A percentile compares a stretch with the other conserved stretches of the same genome.
phyloP scores from a whole-genome alignment of 30 jellyfish, hydroid and myxozoan genomes.

The Haliclystus octoradiatus region DNA sequence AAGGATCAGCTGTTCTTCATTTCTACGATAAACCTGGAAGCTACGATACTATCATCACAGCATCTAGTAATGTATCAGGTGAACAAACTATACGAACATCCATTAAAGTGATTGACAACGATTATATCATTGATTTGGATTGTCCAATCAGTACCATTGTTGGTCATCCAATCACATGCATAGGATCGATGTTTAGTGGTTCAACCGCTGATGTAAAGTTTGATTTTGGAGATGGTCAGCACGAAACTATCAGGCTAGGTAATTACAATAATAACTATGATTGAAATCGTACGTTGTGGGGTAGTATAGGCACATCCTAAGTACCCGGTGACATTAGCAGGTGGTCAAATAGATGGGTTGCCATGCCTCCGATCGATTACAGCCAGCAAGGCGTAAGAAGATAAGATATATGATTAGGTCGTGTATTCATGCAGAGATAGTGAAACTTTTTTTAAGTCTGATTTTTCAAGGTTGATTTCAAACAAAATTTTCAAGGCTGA shows the following conservation, averaged over 20 bases:
- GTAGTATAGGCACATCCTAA: no score
- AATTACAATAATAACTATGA: slow-evolving; percentile 3
- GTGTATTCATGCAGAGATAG: no score
- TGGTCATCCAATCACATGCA: slow-evolving; percentile 62
- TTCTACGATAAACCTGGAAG: slow-evolving; percentile 58
- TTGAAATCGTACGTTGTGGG: no score
- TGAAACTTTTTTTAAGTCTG: no score
- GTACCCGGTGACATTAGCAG: no score
- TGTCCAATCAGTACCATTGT: slow-evolving; percentile 58
- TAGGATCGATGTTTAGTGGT: slow-evolving; percentile 77
- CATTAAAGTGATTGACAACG: slow-evolving; percentile 37
- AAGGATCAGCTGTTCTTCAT: slow-evolving; percentile 44
- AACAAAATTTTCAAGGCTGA: no score
- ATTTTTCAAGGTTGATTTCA: no score
- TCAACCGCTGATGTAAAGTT: slow-evolving; percentile 24
- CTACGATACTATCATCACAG: slow-evolving; percentile 44
- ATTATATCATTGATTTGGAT: slow-evolving; percentile 17
- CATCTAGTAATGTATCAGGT: slow-evolving; percentile 69
- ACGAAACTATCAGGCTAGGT: slow-evolving; percentile 49
- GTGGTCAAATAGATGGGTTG: no score
- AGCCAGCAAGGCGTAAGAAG: no score
- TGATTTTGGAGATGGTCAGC: slow-evolving; percentile 80
- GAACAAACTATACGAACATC: slow-evolving; percentile 16
- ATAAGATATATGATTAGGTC: no score
- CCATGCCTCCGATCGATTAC: no score